Percentiles rank a stretch among this genome's conserved stretches.
Conservation (phyloP, 2,888 invertebrate genomes). For the Erebia epiphron region DNA sequence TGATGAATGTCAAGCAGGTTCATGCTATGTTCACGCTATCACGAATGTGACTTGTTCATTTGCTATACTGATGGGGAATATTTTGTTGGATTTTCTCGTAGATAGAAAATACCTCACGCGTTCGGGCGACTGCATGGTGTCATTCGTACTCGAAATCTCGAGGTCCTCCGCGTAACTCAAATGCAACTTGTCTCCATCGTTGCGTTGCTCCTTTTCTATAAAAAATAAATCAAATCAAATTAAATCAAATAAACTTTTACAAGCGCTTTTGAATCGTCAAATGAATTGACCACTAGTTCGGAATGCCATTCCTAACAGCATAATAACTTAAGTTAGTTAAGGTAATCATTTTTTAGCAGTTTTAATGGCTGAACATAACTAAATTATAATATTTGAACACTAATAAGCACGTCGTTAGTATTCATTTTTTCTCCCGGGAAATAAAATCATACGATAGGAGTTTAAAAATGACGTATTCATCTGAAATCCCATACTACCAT, state of each 20-base stretch:
- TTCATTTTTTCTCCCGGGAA: too few species aligned
- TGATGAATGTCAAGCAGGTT: too few species aligned
- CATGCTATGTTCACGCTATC: too few species aligned
- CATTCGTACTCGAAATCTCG: conserved; percentile 81
- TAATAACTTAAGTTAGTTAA: not conserved
- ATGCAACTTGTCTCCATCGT: conserved; percentile 70
- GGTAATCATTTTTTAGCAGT: too few species aligned
- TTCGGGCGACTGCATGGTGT: conserved; percentile 79
- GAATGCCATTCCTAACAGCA: not conserved
- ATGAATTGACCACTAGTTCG: too few species aligned
- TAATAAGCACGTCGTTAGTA: too few species aligned
- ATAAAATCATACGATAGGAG: too few species aligned
- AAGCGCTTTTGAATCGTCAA: too few species aligned
- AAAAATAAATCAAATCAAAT: not conserved
- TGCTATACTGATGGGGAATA: too few species aligned
- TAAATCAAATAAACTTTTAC: not conserved
- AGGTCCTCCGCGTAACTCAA: conserved; percentile 75
- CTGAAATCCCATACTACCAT: conserved; percentile 47
- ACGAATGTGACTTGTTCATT: too few species aligned
- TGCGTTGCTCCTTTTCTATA: conserved; percentile 71
- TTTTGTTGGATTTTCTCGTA: not conserved
- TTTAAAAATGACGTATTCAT: not conserved
- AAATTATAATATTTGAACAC: too few species aligned
- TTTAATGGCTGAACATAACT: too few species aligned
- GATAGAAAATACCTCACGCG: conserved; percentile 77